These are phyloP conservation scores for Rhincodon typus DNA, from an alignment of 2,797 vertebrate species.

Conservation along the genomic window DNA sequence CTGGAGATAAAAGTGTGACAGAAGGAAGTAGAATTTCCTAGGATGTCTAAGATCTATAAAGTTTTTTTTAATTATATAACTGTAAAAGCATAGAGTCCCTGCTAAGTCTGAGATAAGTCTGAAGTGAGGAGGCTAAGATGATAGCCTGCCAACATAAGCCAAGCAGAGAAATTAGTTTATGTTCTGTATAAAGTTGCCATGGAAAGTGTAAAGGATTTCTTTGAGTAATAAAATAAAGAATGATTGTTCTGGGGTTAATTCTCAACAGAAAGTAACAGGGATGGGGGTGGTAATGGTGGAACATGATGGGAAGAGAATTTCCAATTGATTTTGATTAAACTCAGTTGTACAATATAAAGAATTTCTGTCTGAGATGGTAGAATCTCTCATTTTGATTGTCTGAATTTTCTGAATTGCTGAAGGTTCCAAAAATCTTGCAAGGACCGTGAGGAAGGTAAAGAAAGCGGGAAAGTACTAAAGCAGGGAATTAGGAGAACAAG, in stretches of 20 bases:
- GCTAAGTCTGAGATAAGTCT: slow-evolving; percentile 40
- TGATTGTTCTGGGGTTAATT: slow-evolving; percentile 35
- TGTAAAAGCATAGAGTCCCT: slow-evolving; percentile 35
- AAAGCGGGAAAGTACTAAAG: too few relatives aligned
- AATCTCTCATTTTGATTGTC: not conserved
- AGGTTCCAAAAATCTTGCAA: too few relatives aligned
- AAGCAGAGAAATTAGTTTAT: slow-evolving; percentile 18
- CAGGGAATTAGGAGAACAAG: too few relatives aligned
- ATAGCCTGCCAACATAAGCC: slow-evolving; percentile 44
- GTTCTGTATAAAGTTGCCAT: slow-evolving; percentile 27
- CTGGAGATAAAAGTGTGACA: not conserved
- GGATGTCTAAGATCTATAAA: not conserved
- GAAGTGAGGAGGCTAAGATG: slow-evolving; percentile 15
- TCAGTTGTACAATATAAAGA: slow-evolving; percentile 5
- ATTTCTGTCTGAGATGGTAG: not conserved
- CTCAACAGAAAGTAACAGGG: not conserved
- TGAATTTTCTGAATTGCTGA: not conserved
- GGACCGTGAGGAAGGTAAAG: too few relatives aligned
- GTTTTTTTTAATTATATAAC: not conserved
- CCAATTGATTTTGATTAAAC: slow-evolving; percentile 25
- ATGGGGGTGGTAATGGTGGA: not conserved
- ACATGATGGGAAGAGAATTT: not conserved
- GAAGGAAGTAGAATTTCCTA: not conserved
- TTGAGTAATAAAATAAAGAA: slow-evolving; percentile 32
- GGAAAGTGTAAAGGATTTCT: slow-evolving; percentile 37